A percentile compares a stretch with the other conserved stretches of the same genome.
These are phyloP conservation scores for Oeneis ivallda DNA, from an alignment of 2,888 invertebrate genomes.

Conservation along the genomic window DNA sequence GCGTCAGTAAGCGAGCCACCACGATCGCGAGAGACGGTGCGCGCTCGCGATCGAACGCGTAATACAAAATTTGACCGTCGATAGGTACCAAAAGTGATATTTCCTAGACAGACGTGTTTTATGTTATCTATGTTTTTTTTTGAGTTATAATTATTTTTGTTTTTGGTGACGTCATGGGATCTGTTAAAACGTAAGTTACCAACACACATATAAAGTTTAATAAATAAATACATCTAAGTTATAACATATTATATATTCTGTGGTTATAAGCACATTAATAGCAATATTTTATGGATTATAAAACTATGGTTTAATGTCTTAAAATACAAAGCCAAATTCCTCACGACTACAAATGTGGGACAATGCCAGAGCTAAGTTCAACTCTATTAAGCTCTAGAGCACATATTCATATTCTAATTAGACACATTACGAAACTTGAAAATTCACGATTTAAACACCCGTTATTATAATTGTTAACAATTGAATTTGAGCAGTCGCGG, in stretches of 20 bases:
- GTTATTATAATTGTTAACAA: no score
- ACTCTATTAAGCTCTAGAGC: constrained; percentile 27
- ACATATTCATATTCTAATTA: background rate
- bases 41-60: constrained; percentile 56
- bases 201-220: constrained; percentile 27
- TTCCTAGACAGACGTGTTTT: constrained; percentile 50
- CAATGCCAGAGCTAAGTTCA: constrained; percentile 58
- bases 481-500: constrained; percentile 37
- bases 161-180: constrained; percentile 64
- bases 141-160: constrained; percentile 56
- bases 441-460: constrained; percentile 32
- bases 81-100: constrained; percentile 42
- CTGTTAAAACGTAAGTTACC: constrained; percentile 63
- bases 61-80: constrained; percentile 49
- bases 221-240: background rate
- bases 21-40: constrained; percentile 67
- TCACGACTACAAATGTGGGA: constrained; percentile 41
- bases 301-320: background rate
- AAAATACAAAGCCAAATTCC: background rate
- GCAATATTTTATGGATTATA: constrained; percentile 48
- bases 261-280: constrained; percentile 37
- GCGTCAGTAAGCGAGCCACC: constrained; percentile 61
- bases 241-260: no score
- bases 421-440: constrained; percentile 20
- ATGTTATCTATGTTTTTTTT: constrained; percentile 41